A percentile compares a stretch with the other conserved stretches of the same genome.
Evolutionary conservation across 2,113 vertebrate genomes (phyloP).

Genomic region (Paratilapia polleni): DNA sequence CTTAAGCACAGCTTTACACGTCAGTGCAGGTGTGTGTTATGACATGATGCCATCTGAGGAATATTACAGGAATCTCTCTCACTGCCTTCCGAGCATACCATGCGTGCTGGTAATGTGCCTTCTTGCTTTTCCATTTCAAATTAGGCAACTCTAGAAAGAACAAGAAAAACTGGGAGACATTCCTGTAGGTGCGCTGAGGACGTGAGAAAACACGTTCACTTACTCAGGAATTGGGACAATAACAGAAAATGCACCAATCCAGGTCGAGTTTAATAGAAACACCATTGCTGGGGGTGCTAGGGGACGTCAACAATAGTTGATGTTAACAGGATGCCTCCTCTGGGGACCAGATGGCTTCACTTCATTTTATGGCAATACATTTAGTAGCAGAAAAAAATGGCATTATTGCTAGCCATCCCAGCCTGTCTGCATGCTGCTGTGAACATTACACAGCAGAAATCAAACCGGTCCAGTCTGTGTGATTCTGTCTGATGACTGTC

Average conservation of each 20-base stretch:
- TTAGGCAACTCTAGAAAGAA: slow-evolving; percentile 1
- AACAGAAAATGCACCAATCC: not conserved
- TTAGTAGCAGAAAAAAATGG: not conserved
- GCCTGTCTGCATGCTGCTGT: not conserved
- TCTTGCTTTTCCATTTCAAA: slow-evolving; percentile 17
- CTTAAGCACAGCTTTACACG: slow-evolving; percentile 38
- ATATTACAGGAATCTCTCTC: slow-evolving; percentile 54
- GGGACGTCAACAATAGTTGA: not conserved
- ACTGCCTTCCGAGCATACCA: slow-evolving; percentile 41
- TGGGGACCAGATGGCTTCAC: not conserved
- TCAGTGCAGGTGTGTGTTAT: slow-evolving; percentile 51
- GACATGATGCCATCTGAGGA: slow-evolving; percentile 56
- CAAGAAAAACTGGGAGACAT: not conserved
- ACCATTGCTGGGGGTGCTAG: not conserved
- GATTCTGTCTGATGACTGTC: not conserved
- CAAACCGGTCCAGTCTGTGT: not conserved
- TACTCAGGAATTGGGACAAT: not conserved
- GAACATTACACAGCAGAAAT: not conserved
- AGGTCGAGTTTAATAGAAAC: not conserved
- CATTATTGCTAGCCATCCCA: not conserved
- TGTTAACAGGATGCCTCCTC: not conserved
- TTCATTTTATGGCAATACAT: not conserved
- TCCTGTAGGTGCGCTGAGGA: not conserved
- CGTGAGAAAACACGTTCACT: not conserved
- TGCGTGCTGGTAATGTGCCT: not conserved